Evolutionary conservation across 2,888 invertebrate genomes (phyloP).

Genomic region (Caenorhabditis macrosperma): DNA sequence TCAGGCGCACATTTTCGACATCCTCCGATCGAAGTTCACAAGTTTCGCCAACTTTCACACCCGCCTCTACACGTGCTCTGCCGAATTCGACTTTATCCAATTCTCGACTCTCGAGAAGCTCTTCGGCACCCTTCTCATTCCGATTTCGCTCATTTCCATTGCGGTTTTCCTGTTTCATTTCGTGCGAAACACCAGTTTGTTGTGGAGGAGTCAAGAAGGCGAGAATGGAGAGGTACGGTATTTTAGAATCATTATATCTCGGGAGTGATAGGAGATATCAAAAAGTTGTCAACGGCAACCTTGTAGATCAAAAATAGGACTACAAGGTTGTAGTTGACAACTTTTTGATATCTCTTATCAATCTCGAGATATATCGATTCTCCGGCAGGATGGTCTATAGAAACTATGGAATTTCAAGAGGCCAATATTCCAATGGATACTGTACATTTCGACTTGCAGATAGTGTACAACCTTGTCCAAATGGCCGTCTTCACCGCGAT

Average conservation of each 20-base stretch:
- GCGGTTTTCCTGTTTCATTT: conserved; percentile 45
- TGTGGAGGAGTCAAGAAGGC: conserved; percentile 20
- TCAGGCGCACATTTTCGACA: conserved; percentile 86
- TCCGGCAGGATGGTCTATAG: too few relatives aligned
- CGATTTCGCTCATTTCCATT: conserved; percentile 83
- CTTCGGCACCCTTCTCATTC: conserved; percentile 84
- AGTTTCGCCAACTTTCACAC: conserved; percentile 87
- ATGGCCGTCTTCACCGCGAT: conserved; percentile 86
- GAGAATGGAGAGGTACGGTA: conserved; percentile 39
- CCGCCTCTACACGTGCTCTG: conserved; percentile 87
- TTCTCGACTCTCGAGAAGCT: conserved; percentile 82
- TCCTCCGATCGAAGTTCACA: conserved; percentile 86
- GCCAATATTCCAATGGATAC: not conserved
- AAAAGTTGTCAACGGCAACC: not conserved
- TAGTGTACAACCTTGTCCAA: conserved; percentile 86
- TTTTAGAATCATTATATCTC: too few relatives aligned
- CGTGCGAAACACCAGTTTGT: conserved; percentile 33
- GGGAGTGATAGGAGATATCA: too few relatives aligned
- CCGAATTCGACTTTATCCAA: conserved; percentile 87
- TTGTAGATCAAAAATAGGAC: too few relatives aligned
- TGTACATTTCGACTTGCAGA: conserved; percentile 62
- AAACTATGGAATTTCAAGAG: too few relatives aligned
- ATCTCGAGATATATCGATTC: too few relatives aligned
- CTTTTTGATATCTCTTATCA: too few relatives aligned
- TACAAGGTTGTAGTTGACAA: too few relatives aligned